Conservation (phyloP, 2,797 vertebrate species). For the Hydrophis major region DNA sequence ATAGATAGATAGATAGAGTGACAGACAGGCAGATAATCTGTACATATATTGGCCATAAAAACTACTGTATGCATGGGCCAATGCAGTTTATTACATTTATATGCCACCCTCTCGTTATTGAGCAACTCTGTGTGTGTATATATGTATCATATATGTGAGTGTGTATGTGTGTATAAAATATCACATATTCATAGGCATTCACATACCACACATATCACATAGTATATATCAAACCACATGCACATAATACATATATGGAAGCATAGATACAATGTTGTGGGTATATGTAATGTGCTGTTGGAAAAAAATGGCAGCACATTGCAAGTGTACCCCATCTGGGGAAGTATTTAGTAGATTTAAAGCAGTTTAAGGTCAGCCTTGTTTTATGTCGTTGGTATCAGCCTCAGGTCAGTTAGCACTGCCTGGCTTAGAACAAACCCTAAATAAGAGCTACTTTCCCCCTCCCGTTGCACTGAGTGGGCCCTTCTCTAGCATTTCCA, state of each 20-base stretch:
- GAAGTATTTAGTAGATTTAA: neutral
- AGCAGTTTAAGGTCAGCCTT: neutral
- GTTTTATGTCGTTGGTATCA: neutral
- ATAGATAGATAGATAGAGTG: no score
- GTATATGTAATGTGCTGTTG: neutral
- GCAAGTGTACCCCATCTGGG: neutral
- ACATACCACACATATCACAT: neutral
- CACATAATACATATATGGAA: neutral
- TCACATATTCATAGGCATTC: neutral
- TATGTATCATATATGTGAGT: neutral
- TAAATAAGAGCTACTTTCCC: neutral
- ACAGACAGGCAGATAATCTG: neutral
- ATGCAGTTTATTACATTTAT: neutral
- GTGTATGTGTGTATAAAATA: neutral
- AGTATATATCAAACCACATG: neutral
- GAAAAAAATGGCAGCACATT: neutral
- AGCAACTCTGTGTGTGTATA: neutral
- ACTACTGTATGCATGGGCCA: neutral
- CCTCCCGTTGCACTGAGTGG: neutral
- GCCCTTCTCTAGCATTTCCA: neutral
- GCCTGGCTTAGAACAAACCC: neutral
- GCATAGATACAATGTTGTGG: neutral
- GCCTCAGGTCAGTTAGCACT: neutral
- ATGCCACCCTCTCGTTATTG: neutral
- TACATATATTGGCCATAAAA: neutral